phyloP scores from a whole-genome alignment of 2,888 invertebrate species.

The Byasa hedistus region DNA sequence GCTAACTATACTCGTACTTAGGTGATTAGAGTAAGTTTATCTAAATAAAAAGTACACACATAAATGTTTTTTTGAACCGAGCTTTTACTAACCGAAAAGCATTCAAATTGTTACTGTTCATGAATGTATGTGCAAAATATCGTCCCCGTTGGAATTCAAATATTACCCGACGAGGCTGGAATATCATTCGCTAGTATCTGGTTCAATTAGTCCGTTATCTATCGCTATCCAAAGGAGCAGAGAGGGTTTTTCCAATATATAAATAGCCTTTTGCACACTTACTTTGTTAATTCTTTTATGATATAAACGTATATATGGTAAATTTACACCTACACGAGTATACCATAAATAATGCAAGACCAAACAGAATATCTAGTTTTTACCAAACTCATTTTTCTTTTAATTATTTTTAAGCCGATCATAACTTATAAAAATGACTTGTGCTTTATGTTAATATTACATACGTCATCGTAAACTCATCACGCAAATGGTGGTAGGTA shows the following conservation, averaged over 20 bases:
- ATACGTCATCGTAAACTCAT: background rate
- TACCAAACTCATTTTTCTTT: too few relatives aligned
- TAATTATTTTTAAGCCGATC: background rate
- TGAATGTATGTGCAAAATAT: background rate
- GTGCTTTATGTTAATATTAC: background rate
- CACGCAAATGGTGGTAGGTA: background rate
- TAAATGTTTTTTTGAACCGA: too few relatives aligned
- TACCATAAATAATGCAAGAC: too few relatives aligned
- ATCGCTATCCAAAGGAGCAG: background rate
- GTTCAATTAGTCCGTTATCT: background rate
- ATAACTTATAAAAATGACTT: background rate
- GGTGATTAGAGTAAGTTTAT: background rate
- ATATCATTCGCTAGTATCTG: background rate
- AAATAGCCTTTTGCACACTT: background rate
- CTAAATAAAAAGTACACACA: too few relatives aligned
- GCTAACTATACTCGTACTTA: too few relatives aligned
- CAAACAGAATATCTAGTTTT: background rate
- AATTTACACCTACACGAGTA: too few relatives aligned
- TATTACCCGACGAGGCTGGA: background rate
- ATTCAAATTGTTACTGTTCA: background rate
- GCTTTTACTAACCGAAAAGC: background rate
- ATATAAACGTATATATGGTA: background rate
- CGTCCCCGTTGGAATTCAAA: background rate
- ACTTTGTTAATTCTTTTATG: background rate
- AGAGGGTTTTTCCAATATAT: background rate